Conservation (phyloP, 1,140 invertebrate genomes). For the Telenomus remus region DNA sequence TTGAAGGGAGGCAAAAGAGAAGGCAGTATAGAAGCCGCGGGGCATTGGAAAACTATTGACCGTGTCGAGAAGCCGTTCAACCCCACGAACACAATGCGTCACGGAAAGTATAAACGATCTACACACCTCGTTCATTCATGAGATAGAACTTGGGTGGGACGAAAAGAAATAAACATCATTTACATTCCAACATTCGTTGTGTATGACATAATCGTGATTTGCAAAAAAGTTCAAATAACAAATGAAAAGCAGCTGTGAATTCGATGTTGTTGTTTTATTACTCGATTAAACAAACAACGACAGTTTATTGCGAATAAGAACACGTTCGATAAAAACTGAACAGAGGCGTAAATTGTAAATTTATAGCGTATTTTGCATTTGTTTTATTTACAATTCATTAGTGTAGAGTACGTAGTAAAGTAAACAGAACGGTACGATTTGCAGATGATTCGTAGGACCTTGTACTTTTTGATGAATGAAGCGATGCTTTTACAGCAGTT, state of each 20-base stretch:
- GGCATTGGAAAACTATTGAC: constrained; percentile 69
- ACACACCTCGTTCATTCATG: constrained; percentile 64
- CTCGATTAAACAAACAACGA: no score
- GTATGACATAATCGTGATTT: no score
- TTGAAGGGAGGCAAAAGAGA: constrained; percentile 32
- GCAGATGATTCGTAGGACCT: background rate
- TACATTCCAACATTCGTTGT: background rate
- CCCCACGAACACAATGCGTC: constrained; percentile 58
- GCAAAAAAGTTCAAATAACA: no score
- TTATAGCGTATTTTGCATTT: no score
- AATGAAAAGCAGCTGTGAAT: no score
- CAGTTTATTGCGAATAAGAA: no score
- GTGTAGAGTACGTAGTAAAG: no score
- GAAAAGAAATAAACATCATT: constrained; percentile 8
- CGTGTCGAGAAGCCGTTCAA: constrained; percentile 67
- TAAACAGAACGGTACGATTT: background rate
- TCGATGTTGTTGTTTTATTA: no score
- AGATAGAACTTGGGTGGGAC: constrained; percentile 57
- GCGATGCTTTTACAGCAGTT: constrained; percentile 1
- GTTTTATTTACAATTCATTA: no score
- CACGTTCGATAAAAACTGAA: no score
- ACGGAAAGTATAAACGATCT: constrained; percentile 63
- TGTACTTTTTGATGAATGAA: background rate
- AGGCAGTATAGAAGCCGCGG: constrained; percentile 26
- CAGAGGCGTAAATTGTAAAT: no score